Evolutionary conservation across 2,888 invertebrate genomes (phyloP).

Genomic region (Cancer borealis): DNA sequence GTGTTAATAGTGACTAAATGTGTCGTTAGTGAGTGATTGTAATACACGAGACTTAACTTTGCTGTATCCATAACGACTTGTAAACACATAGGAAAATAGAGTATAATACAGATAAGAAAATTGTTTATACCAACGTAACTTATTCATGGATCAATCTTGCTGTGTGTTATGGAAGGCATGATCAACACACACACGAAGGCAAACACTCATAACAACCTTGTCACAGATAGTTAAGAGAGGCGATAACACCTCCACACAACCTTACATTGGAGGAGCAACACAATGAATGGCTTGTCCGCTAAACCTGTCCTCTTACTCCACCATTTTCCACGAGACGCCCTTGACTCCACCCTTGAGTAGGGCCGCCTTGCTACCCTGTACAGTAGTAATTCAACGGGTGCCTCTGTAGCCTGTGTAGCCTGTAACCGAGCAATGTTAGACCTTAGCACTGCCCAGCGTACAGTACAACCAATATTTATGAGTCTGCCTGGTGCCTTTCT

Average conservation of each 20-base stretch:
- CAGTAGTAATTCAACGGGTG: neutral
- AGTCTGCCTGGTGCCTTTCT: conserved; percentile 36
- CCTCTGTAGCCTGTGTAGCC: neutral
- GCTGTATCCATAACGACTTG: neutral
- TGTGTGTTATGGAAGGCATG: neutral
- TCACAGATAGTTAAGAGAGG: neutral
- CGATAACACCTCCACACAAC: neutral
- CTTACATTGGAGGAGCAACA: neutral
- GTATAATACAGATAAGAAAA: neutral
- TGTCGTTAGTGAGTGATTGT: neutral
- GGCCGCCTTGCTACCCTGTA: neutral
- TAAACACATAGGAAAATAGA: neutral
- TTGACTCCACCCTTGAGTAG: neutral
- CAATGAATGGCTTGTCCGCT: neutral
- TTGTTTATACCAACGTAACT: neutral
- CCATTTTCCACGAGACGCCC: neutral
- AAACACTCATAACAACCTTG: neutral
- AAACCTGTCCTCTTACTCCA: conserved; percentile 17
- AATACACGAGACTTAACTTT: neutral
- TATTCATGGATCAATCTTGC: neutral
- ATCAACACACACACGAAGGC: neutral
- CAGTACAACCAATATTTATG: conserved; percentile 30
- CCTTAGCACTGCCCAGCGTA: neutral
- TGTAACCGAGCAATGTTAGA: neutral
- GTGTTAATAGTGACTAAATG: neutral